phyloP scores from a whole-genome alignment of 2,888 invertebrate species.

The Synanthedon tipuliformis region DNA sequence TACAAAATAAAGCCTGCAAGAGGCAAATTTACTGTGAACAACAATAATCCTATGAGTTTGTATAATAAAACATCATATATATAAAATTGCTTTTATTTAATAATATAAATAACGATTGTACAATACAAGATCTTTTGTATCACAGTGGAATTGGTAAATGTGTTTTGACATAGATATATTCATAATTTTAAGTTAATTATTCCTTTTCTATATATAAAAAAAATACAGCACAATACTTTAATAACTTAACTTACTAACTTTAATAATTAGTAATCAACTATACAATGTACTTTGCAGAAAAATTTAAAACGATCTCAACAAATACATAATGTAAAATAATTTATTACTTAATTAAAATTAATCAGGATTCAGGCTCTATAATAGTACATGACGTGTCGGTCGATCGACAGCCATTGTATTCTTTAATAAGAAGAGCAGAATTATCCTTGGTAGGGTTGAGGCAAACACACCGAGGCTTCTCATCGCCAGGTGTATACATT shows the following conservation, averaged over 20 bases:
- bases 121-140: too few species aligned
- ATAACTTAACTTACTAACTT: neutral
- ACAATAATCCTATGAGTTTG: too few species aligned
- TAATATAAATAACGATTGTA: too few species aligned
- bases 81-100: too few species aligned
- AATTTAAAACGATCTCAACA: neutral
- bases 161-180: too few species aligned
- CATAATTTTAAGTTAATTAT: too few species aligned
- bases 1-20: too few species aligned
- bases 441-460: conserved; percentile 64
- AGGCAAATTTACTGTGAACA: too few species aligned
- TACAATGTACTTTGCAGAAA: neutral
- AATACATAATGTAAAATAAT: neutral
- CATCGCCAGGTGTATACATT: conserved; percentile 76
- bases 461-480: conserved; percentile 85
- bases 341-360: neutral
- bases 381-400: conserved; percentile 67
- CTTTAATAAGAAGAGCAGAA: conserved; percentile 63
- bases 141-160: too few species aligned
- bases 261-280: too few species aligned
- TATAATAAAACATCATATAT: too few species aligned
- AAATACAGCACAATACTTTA: neutral
- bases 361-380: conserved; percentile 7
- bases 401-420: conserved; percentile 74
- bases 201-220: neutral